A percentile compares a stretch with the other conserved stretches of the same genome.
These are phyloP conservation scores for Timema podura DNA, from an alignment of 2,888 invertebrate species.

Conservation along the genomic window DNA sequence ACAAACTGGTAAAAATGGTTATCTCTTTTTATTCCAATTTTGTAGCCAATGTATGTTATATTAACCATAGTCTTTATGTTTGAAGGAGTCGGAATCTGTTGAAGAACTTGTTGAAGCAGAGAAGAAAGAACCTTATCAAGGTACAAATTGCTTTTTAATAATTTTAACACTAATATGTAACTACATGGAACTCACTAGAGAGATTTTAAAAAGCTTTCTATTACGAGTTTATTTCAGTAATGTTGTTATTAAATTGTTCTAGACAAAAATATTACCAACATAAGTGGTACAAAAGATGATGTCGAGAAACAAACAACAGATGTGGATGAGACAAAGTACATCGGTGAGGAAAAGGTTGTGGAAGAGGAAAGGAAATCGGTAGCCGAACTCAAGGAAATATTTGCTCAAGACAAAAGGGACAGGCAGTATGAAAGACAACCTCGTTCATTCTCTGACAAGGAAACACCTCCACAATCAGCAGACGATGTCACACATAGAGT, in stretches of 20 bases:
- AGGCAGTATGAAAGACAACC: conserved; percentile 30
- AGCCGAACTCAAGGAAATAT: conserved; percentile 30
- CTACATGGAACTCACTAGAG: no score
- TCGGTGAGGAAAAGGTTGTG: conserved; percentile 72
- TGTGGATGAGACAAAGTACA: conserved; percentile 69
- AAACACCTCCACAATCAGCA: neutral
- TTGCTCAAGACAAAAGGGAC: conserved; percentile 28
- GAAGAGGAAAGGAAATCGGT: conserved; percentile 52
- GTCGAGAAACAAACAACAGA: conserved; percentile 37
- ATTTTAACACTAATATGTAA: no score
- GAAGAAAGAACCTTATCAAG: conserved; percentile 39
- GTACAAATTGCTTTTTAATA: neutral
- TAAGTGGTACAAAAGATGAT: neutral
- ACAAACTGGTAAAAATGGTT: no score
- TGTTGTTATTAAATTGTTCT: neutral
- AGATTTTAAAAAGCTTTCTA: no score
- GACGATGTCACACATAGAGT: neutral
- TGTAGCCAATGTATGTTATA: no score
- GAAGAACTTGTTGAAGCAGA: conserved; percentile 35
- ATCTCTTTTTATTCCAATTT: no score
- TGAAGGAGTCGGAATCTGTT: conserved; percentile 49
- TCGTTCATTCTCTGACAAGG: conserved; percentile 5
- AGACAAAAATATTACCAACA: conserved; percentile 8
- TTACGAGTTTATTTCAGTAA: no score
- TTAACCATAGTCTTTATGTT: conserved; percentile 17